These are phyloP conservation scores for Eumerus sabulonum DNA, from an alignment of 2,888 invertebrate genomes.

Conservation along the genomic window DNA sequence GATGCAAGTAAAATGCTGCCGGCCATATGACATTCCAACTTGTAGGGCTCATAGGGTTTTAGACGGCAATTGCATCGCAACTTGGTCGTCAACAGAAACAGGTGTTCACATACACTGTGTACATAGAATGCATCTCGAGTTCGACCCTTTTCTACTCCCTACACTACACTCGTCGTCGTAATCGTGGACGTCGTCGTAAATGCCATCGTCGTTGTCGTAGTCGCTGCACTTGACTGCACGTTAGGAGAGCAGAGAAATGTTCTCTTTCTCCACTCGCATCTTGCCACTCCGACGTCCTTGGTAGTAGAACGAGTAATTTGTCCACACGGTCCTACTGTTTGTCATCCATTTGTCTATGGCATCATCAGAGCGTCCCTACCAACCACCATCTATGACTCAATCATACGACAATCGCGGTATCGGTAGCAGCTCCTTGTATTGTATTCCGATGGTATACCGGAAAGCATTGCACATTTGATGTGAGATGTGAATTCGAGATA, in stretches of 20 bases:
- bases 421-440: slow-evolving; percentile 17
- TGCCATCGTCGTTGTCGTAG: slow-evolving; percentile 11
- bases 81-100: slow-evolving; percentile 54
- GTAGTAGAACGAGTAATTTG: slow-evolving; percentile 35
- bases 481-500: slow-evolving; percentile 50
- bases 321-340: slow-evolving; percentile 17
- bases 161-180: slow-evolving; percentile 1
- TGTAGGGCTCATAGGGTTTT: slow-evolving; percentile 44
- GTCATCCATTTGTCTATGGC: too few relatives aligned
- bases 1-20: slow-evolving; percentile 46
- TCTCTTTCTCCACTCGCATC: neutral
- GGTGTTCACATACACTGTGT: slow-evolving; percentile 53
- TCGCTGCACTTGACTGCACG: slow-evolving; percentile 65
- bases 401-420: neutral
- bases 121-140: slow-evolving; percentile 43
- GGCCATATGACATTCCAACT: slow-evolving; percentile 62
- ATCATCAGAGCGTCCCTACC: slow-evolving; percentile 18
- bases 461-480: slow-evolving; percentile 27
- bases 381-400: neutral
- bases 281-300: slow-evolving; percentile 24
- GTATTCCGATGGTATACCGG: slow-evolving; percentile 5
- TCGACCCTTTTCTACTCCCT: slow-evolving; percentile 41
- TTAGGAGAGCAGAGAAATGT: slow-evolving; percentile 52
- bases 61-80: slow-evolving; percentile 39
- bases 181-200: slow-evolving; percentile 5